These are phyloP conservation scores for Lagria hirta DNA, from an alignment of 2,888 invertebrate genomes.

Conservation along the genomic window DNA sequence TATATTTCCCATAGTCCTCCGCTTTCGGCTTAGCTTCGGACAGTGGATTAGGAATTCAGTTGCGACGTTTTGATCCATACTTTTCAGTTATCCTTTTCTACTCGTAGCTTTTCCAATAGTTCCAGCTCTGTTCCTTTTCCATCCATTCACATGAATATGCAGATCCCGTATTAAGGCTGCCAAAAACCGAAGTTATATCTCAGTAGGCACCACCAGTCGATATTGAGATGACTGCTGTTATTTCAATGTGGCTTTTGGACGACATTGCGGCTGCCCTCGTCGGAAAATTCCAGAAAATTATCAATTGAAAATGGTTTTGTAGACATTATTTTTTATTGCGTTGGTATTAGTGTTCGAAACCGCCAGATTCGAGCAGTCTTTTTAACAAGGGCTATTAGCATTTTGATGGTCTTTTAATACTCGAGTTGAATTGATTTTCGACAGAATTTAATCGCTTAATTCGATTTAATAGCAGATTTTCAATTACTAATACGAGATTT, in stretches of 20 bases:
- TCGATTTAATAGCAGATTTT: conserved; percentile 17
- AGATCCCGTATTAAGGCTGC: conserved; percentile 53
- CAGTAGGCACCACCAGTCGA: conserved; percentile 43
- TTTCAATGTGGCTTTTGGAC: conserved; percentile 12
- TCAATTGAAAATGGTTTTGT: conserved; percentile 9
- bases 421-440: conserved; percentile 34
- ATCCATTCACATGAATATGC: conserved; percentile 52
- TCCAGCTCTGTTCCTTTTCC: conserved; percentile 32
- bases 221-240: conserved; percentile 38
- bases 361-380: conserved; percentile 35
- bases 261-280: conserved; percentile 14
- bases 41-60: conserved; percentile 51
- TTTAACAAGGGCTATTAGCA: conserved; percentile 39
- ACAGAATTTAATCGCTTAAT: conserved; percentile 16
- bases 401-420: conserved; percentile 42
- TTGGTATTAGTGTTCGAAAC: conserved; percentile 34
- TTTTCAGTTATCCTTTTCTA: conserved; percentile 42
- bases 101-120: conserved; percentile 24
- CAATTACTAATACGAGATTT: too few species aligned
- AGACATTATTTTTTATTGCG: conserved; percentile 35
- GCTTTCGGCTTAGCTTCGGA: conserved; percentile 47
- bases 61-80: conserved; percentile 51
- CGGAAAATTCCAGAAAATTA: conserved; percentile 12
- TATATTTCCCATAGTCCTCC: conserved; percentile 48
- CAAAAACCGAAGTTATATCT: conserved; percentile 53